Base-by-base conservation (phyloP, 2,113 vertebrate genomes). In the Neoarius graeffei region DNA sequence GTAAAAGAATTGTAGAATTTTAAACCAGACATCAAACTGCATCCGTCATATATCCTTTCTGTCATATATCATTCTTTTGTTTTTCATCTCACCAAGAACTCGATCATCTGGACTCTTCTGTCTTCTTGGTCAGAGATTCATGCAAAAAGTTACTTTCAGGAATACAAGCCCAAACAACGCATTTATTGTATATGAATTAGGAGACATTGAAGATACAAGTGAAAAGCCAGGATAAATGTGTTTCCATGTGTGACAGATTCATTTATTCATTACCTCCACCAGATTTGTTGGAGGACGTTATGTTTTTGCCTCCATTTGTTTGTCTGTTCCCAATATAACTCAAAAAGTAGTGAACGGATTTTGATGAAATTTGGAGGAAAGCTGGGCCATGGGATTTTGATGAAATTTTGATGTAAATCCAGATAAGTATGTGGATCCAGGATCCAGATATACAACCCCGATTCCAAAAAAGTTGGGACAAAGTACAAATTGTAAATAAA, bases 1-100 rank as follows among this genome's bases (percentile, higher is more conserved):
- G 50, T 11, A 42, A 60, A 81, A 81, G 8, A 60, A 13, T 35
- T 35, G 35, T 81, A 59, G 30, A 42, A 25, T 57, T 57, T 60
- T 82, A 48, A 82, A 62, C 25, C 54, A 60, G 27, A 59, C 79
- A 81, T 81, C 56, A 62, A 82, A 60, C 80, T 7, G 17, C 56
- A 81, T 59, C 27, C 2, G 79, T 60, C 9, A 6, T 54, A 1
- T 77, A 56, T 56, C 15, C 52, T 14, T 23, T 80, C 25, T 27
- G 11, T 80, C 52, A 25, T 17, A 9, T 35, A 30, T 35, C 54
- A 7, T 62, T 23, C 30, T 82, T 48, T 62, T 42, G 80, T 30
- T 57, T 82, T 62, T 42, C 59, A 10, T 42, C 80, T 42, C 59
- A 13, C 27, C 2, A 30, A 81, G 27, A 56, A 60, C 27, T 59